A percentile compares a stretch with the other conserved stretches of the same genome.
Conservation (phyloP, 2,113 vertebrate species). For the Centropus unirufus region DNA sequence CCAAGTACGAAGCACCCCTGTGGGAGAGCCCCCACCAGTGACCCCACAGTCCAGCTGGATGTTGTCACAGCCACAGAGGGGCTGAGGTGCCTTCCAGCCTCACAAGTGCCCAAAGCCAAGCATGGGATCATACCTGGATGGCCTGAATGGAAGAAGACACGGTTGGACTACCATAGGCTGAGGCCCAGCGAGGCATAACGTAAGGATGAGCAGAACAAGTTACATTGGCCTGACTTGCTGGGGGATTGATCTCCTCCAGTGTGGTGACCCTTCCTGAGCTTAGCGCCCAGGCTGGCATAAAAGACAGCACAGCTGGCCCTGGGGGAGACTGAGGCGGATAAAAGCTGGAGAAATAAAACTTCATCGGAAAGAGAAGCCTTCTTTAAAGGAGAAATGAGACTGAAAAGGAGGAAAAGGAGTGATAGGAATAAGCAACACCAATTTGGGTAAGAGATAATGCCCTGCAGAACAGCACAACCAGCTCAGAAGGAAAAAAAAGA, state of each 20-base stretch:
- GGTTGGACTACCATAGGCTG: neutral
- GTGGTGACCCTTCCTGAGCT: neutral
- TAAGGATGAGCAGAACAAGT: neutral
- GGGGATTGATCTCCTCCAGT: neutral
- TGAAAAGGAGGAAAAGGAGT: slow-evolving; percentile 1
- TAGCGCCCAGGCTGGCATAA: neutral
- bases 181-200: neutral
- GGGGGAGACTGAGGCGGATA: neutral
- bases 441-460: neutral
- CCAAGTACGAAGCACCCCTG: neutral
- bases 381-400: slow-evolving; percentile 3
- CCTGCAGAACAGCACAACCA: neutral
- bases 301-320: neutral
- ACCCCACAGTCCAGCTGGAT: neutral
- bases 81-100: neutral
- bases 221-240: neutral
- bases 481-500: neutral
- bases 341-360: slow-evolving; percentile 13
- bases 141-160: neutral
- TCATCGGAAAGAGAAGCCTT: neutral
- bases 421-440: accelerated
- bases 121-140: neutral
- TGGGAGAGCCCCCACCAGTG: neutral
- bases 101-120: neutral
- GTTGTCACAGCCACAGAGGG: neutral